Evolutionary conservation across 2,888 invertebrate genomes (phyloP).

Genomic region (Gymnosoma rotundatum): DNA sequence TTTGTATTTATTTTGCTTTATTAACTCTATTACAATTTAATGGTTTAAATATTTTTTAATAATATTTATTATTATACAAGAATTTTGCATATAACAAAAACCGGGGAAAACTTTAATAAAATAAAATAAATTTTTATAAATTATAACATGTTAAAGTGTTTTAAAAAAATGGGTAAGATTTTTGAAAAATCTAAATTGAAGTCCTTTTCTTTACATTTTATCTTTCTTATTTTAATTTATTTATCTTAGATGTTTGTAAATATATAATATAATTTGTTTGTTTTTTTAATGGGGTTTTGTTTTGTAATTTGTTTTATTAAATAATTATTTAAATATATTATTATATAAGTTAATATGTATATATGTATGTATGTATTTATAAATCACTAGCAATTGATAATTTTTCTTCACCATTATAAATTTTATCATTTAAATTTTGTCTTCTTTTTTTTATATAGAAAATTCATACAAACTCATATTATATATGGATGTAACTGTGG

Average conservation of each 20-base stretch:
- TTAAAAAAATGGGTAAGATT: neutral
- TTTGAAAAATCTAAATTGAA: conserved; percentile 28
- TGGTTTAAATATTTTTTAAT: conserved; percentile 27
- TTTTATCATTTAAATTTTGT: conserved; percentile 15
- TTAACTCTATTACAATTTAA: conserved; percentile 59
- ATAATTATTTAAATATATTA: conserved; percentile 67
- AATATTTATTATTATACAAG: neutral
- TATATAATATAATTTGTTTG: conserved; percentile 61
- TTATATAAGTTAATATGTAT: conserved; percentile 68
- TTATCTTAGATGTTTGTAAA: conserved; percentile 57
- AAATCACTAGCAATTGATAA: conserved; percentile 72
- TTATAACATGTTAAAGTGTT: no score
- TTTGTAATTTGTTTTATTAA: conserved; percentile 55
- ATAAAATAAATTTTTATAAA: no score
- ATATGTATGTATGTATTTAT: conserved; percentile 65
- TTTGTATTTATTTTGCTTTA: conserved; percentile 31
- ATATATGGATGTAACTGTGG: neutral
- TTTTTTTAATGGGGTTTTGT: conserved; percentile 43
- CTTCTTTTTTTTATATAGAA: conserved; percentile 22
- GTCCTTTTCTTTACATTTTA: conserved; percentile 49
- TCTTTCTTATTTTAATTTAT: conserved; percentile 20
- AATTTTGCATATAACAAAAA: no score
- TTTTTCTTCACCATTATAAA: conserved; percentile 59
- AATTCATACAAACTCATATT: conserved; percentile 24
- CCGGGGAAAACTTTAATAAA: no score